Evolutionary conservation across 2,888 invertebrate species (phyloP).

Genomic region (Hemicrepidius hirtus): DNA sequence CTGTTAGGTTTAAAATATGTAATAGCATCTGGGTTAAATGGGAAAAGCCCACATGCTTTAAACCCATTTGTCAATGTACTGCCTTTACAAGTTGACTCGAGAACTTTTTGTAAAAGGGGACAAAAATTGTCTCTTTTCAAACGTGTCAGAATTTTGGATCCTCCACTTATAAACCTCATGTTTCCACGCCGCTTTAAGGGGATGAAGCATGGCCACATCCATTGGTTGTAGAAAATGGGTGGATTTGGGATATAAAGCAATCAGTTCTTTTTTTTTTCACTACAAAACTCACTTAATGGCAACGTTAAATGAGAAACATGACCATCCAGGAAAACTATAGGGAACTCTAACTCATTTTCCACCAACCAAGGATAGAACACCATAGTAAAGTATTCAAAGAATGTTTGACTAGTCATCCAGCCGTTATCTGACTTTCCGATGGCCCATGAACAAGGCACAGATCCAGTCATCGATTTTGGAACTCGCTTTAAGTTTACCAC

Average conservation of each 20-base stretch:
- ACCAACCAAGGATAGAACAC: slow-evolving; percentile 11
- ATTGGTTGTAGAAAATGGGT: slow-evolving; percentile 51
- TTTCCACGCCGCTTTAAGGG: slow-evolving; percentile 51
- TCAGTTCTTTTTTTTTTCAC: slow-evolving; percentile 45
- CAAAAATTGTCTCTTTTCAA: slow-evolving; percentile 56
- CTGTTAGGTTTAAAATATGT: slow-evolving; percentile 32
- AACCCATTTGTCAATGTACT: slow-evolving; percentile 2
- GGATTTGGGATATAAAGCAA: slow-evolving; percentile 50
- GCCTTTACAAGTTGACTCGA: slow-evolving; percentile 42
- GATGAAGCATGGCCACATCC: slow-evolving; percentile 48
- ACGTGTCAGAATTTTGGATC: slow-evolving; percentile 31
- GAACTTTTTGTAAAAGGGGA: slow-evolving; percentile 50
- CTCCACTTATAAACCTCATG: slow-evolving; percentile 46
- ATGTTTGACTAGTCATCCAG: too few relatives aligned
- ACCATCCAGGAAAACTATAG: slow-evolving; percentile 24
- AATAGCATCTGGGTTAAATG: slow-evolving; percentile 20
- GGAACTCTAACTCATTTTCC: slow-evolving; percentile 4
- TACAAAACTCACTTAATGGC: slow-evolving; percentile 32
- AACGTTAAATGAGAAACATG: slow-evolving; percentile 24
- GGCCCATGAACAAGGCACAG: slow-evolving; percentile 2
- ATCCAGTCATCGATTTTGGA: slow-evolving; percentile 63
- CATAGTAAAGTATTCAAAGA: neutral
- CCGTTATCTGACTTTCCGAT: too few relatives aligned
- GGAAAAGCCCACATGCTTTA: too few relatives aligned
- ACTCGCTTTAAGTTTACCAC: slow-evolving; percentile 57